Evolutionary conservation across 2,888 invertebrate species (phyloP).

Genomic region (Crematogaster levior): DNA sequence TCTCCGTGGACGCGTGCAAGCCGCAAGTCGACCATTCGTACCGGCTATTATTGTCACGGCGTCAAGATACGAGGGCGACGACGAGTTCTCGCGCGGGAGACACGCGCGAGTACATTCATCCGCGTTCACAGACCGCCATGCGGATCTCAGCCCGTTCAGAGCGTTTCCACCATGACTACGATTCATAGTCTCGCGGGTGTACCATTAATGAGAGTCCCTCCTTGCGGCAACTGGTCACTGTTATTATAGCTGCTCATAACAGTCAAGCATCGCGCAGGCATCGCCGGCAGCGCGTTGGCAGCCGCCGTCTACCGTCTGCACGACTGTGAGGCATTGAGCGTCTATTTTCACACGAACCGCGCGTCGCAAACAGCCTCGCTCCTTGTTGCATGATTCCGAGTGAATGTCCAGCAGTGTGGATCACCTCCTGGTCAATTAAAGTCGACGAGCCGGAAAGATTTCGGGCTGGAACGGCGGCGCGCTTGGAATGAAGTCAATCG

Average conservation of each 20-base stretch:
- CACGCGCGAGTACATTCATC: slow-evolving; percentile 68
- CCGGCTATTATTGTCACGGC: slow-evolving; percentile 75
- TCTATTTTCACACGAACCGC: slow-evolving; percentile 79
- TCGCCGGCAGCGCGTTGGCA: slow-evolving; percentile 67
- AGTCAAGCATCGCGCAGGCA: slow-evolving; percentile 67
- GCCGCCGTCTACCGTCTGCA: slow-evolving; percentile 65
- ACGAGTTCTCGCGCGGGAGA: slow-evolving; percentile 61
- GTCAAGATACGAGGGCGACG: slow-evolving; percentile 70
- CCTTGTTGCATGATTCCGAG: slow-evolving; percentile 74
- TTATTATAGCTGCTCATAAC: slow-evolving; percentile 84
- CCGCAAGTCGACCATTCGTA: slow-evolving; percentile 64
- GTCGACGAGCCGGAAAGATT: slow-evolving; percentile 50
- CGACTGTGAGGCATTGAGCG: slow-evolving; percentile 80
- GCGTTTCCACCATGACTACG: slow-evolving; percentile 75
- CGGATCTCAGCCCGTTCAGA: slow-evolving; percentile 63
- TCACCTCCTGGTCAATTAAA: slow-evolving; percentile 62
- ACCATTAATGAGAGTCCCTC: slow-evolving; percentile 82
- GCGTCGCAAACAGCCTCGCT: slow-evolving; percentile 77
- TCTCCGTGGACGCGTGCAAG: slow-evolving; percentile 58
- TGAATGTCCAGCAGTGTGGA: slow-evolving; percentile 61
- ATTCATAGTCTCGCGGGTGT: slow-evolving; percentile 83
- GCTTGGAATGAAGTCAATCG: slow-evolving; percentile 30
- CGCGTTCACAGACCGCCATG: slow-evolving; percentile 66
- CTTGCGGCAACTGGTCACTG: slow-evolving; percentile 74
- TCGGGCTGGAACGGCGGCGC: slow-evolving; percentile 21